phyloP scores from a whole-genome alignment of 2,888 invertebrate species.

The Ypsolopha sequella region DNA sequence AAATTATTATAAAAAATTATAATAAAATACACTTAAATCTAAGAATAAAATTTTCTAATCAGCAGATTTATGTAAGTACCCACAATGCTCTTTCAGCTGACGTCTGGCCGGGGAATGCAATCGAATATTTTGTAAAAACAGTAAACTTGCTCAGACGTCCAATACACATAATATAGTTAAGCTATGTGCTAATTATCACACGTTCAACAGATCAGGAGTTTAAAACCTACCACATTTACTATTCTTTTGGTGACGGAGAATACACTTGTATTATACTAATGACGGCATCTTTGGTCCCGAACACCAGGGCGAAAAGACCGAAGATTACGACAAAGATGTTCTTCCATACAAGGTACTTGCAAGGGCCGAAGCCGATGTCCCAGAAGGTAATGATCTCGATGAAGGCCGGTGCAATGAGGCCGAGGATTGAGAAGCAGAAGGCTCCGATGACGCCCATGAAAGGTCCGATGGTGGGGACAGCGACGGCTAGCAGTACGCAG shows the following conservation, averaged over 20 bases:
- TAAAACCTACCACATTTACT: background rate
- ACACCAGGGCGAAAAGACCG: conserved; percentile 84
- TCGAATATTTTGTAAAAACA: background rate
- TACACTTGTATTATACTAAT: conserved; percentile 27
- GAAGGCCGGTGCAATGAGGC: conserved; percentile 87
- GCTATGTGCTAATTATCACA: conserved; percentile 2
- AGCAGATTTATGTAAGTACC: too few relatives aligned
- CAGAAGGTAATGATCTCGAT: conserved; percentile 90
- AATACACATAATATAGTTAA: background rate
- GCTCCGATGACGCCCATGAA: conserved; percentile 95
- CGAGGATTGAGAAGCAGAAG: conserved; percentile 92
- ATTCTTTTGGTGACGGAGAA: background rate
- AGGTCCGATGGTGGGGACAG: conserved; percentile 89
- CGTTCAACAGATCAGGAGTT: background rate
- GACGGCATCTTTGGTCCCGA: conserved; percentile 73
- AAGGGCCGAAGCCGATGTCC: conserved; percentile 83
- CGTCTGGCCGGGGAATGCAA: conserved; percentile 1
- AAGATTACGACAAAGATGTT: conserved; percentile 80
- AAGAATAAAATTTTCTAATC: too few relatives aligned
- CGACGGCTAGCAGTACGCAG: conserved; percentile 84
- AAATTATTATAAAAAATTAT: too few relatives aligned
- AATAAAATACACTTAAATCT: too few relatives aligned
- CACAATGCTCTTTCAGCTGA: too few relatives aligned
- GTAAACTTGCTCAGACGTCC: background rate
- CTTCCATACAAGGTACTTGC: conserved; percentile 82